Base-by-base conservation (phyloP, 2,797 vertebrate species). In the Tenualosa ilisha region DNA sequence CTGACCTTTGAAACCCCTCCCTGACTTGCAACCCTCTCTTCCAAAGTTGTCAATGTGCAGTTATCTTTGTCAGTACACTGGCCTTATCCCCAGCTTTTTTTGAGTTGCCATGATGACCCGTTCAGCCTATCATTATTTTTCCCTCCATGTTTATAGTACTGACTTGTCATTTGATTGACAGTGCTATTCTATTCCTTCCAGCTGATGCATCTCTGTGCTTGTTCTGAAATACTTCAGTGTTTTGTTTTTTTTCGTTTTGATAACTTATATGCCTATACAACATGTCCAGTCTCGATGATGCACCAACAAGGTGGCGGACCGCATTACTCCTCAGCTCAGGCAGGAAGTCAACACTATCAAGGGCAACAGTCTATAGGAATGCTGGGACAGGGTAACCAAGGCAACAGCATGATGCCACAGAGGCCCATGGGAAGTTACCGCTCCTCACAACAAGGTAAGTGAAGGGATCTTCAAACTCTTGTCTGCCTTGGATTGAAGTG, bases 361-460 rank as follows among this genome's bases (percentile, higher is more conserved):
- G 97, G 97, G 81, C 98, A 97, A 89, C 94, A 93, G 65, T 92
- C 97, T 90, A 96, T 98, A 86, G 96, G 96, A 92, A 97, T 98
- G 95, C 97, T 98, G 97, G 97, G 95, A 87, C 97, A 97, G 93
- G 95, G 96, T 84, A 96, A 94, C 92, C 98, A 98, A 94, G 97
- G 97, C 86, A 97, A 95, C 94, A 94, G 92, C 90, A 95, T 99
- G 95, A 97, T 98, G 96, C 94, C 97, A 2, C 98, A 98, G 93
- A 96, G 97, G 87, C 95, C 97, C 15, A 94, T 98, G 94, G 97
- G 97, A 24, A 95, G 96, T n/a, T 99, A 98, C 92, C 96, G 97
- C 88, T 93, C 97, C 2, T 95, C 98, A 43, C 98, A 98, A 91
- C 97, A 97, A 97, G 97, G 98, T 98, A 95, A 91, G 89, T 24